Conservation (phyloP, 2,113 vertebrate genomes). For the Sinocyclocheilus grahami region DNA sequence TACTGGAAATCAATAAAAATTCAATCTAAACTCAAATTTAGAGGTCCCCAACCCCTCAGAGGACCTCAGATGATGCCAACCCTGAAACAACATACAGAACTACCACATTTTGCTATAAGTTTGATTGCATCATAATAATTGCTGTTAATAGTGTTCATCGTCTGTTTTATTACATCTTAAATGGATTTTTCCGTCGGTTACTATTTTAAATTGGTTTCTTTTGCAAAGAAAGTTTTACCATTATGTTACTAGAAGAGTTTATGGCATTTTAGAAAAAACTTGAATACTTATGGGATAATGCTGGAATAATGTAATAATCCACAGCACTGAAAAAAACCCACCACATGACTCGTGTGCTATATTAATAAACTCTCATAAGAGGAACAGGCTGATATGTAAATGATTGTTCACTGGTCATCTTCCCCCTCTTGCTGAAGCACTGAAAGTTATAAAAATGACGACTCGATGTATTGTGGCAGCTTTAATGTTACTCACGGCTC, state of each 20-base stretch:
- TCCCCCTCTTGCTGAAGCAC: not conserved
- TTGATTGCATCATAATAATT: no score
- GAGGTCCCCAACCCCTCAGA: no score
- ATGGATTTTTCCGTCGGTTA: no score
- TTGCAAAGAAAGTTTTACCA: not conserved
- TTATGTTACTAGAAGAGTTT: not conserved
- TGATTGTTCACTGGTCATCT: not conserved
- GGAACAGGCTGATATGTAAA: not conserved
- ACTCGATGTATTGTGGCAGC: no score
- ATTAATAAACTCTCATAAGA: not conserved
- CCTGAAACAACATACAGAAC: no score
- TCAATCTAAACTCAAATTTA: no score
- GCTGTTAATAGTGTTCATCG: no score
- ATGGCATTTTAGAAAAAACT: not conserved
- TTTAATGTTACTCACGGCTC: no score
- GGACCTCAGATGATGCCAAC: no score
- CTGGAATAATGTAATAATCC: not conserved
- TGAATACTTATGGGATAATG: not conserved
- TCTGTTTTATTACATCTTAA: no score
- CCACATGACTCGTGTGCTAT: not conserved
- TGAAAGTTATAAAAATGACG: not conserved
- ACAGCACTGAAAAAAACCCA: not conserved
- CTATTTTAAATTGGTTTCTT: not conserved
- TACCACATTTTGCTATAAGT: no score
- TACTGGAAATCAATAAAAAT: no score